A percentile compares a stretch with the other conserved stretches of the same genome.
Conservation (phyloP, 2,113 vertebrate genomes). For the Acanthisitta chloris region DNA sequence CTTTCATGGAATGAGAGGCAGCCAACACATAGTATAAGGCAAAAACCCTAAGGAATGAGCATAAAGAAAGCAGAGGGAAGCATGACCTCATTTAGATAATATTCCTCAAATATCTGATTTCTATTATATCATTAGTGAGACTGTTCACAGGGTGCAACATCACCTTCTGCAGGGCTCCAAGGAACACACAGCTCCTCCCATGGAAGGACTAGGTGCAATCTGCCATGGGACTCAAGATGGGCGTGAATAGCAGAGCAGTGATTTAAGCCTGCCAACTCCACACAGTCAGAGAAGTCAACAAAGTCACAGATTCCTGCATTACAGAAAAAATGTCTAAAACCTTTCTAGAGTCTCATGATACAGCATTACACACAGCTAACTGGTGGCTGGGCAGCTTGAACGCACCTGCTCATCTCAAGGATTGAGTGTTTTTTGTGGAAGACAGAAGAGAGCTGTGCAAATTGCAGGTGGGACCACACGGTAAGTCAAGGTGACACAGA, state of each 20-base stretch:
- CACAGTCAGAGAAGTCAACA: background rate
- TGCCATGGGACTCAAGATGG: rapidly evolving
- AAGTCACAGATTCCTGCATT: background rate
- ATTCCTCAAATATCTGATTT: background rate
- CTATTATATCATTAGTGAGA: background rate
- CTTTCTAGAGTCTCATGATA: background rate
- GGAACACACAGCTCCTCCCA: rapidly evolving
- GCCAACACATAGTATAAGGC: rapidly evolving
- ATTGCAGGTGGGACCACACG: background rate
- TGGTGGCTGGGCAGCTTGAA: background rate
- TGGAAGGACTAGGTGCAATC: background rate
- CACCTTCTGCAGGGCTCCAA: background rate
- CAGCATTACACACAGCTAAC: background rate
- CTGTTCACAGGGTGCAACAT: rapidly evolving
- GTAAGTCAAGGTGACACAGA: background rate
- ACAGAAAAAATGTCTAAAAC: background rate
- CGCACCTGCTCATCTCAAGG: background rate
- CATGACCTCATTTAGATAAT: background rate
- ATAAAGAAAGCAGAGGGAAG: background rate
- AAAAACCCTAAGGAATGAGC: background rate
- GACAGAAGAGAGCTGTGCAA: background rate
- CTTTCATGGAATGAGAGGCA: background rate
- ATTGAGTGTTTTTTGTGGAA: background rate
- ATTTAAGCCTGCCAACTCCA: background rate
- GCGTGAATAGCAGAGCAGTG: background rate